Conservation (phyloP, 2,888 invertebrate species). For the Plebejus argus region DNA sequence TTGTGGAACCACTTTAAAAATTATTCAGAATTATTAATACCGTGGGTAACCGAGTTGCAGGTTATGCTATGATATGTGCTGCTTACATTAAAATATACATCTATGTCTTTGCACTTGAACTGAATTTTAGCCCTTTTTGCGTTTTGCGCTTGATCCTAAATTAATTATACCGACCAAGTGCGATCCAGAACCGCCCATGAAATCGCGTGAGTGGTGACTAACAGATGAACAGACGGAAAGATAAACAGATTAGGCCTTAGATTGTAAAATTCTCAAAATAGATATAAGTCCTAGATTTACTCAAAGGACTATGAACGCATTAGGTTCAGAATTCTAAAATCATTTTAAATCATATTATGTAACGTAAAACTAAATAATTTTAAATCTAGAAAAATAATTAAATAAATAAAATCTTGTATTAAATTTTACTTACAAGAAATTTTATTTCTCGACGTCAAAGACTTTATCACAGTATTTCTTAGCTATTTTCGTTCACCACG, state of each 20-base stretch:
- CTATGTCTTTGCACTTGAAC: too few species aligned
- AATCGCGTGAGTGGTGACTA: too few species aligned
- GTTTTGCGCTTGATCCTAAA: too few species aligned
- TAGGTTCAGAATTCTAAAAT: too few species aligned
- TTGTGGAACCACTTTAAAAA: conserved; percentile 28
- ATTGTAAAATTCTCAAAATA: too few species aligned
- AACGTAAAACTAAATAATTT: not conserved
- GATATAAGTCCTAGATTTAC: too few species aligned
- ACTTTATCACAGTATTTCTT: not conserved
- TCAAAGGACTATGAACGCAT: too few species aligned
- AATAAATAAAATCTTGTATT: not conserved
- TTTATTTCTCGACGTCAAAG: not conserved
- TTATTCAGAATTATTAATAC: conserved; percentile 19
- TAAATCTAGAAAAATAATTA: not conserved
- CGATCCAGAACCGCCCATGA: too few species aligned
- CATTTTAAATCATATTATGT: not conserved
- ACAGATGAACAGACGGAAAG: too few species aligned
- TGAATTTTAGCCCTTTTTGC: too few species aligned
- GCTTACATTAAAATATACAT: not conserved
- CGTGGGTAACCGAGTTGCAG: not conserved
- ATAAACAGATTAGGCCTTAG: too few species aligned
- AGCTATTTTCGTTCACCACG: not conserved
- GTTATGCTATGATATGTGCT: not conserved
- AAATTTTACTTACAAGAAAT: not conserved
- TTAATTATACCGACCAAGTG: too few species aligned